Evolutionary conservation across 2,888 invertebrate genomes (phyloP), one percentile per base, ranked within the genome.

Genomic region (Ceriagrion tenellum): DNA sequence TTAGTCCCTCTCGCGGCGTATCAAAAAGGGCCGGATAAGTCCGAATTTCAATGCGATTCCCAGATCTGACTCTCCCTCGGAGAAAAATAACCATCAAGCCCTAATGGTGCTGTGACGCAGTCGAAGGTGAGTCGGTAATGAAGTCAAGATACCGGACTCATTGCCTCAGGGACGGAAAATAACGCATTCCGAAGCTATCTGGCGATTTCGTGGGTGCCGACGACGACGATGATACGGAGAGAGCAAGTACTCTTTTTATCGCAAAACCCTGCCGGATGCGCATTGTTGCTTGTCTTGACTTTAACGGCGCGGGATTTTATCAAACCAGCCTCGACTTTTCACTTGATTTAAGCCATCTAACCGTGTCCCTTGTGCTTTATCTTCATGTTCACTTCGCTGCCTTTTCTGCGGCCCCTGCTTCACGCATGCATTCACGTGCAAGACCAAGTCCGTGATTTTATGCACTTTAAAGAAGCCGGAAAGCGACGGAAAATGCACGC

Each of bases 271-370:
- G n/a, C 35, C 55, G 69, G 69, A 74, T 93, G 55, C 89, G 40
- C 26, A 40, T 59, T 63, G 56, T 91, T 91, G 40, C 40, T 40
- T 59, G 91, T 63, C 63, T 91, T 63, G 59, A 63, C 63, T 47
- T 91, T 91, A 91, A 91, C 91, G 63, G 63, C 91, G 35, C 91
- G 26, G 63, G 63, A 63, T 59, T 90, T 91, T 91, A 91, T 91
- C 91, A 40, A 40, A 69, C 69, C 91, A 40, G 40, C 40, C 40
- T 69, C 40, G 40, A 40, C 23, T 63, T 91, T 63, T 91, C 56
- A 63, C 40, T 59, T 63, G 91, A 47, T 91, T 91, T 63, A 91
- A 35, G 59, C 26, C 91, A 91, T 91, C 91, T 91, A 35, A 47
- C n/a, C 69, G n/a, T 12, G n/a, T n/a, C 26, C n/a, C 69, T 26